Percentiles rank a stretch among this genome's conserved stretches.
Conservation (phyloP, 2,888 invertebrate species). For the Biston stratarius region DNA sequence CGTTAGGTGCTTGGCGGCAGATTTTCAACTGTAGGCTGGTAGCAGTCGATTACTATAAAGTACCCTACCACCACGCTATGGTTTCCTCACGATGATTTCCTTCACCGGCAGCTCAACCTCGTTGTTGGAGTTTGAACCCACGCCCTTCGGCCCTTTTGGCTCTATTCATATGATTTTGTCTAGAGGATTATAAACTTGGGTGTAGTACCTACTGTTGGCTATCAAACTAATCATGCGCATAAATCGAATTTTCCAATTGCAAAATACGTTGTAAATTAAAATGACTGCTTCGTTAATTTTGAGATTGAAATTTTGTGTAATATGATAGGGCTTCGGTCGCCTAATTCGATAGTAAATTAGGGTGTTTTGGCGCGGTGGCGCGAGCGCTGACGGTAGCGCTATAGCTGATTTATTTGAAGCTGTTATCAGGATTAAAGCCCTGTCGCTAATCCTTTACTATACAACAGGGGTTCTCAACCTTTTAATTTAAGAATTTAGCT, state of each 20-base stretch:
- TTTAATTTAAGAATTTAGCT: not conserved
- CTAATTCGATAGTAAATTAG: constrained; percentile 79
- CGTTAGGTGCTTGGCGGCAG: no score
- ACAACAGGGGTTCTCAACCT: constrained; percentile 28
- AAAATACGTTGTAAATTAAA: constrained; percentile 65
- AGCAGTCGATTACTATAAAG: no score
- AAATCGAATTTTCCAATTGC: constrained; percentile 61
- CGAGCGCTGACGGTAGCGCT: constrained; percentile 61
- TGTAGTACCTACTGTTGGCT: no score
- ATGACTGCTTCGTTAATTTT: constrained; percentile 65
- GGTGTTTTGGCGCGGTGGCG: constrained; percentile 66
- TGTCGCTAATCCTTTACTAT: constrained; percentile 64
- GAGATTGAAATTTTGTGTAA: constrained; percentile 67
- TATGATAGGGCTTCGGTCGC: constrained; percentile 61
- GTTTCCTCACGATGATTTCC: no score
- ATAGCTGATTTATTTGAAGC: constrained; percentile 66
- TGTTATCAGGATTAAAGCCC: constrained; percentile 69
- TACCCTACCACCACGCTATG: no score
- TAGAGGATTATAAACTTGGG: no score
- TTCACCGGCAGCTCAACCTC: no score
- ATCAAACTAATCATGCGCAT: constrained; percentile 12
- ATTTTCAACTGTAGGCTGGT: no score
- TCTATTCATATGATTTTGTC: no score
- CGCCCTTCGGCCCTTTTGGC: no score
- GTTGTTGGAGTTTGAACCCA: no score